Evolutionary conservation across 2,888 invertebrate species (phyloP), one percentile per base, ranked within the genome.

Genomic region (Cheilosia urbana): DNA sequence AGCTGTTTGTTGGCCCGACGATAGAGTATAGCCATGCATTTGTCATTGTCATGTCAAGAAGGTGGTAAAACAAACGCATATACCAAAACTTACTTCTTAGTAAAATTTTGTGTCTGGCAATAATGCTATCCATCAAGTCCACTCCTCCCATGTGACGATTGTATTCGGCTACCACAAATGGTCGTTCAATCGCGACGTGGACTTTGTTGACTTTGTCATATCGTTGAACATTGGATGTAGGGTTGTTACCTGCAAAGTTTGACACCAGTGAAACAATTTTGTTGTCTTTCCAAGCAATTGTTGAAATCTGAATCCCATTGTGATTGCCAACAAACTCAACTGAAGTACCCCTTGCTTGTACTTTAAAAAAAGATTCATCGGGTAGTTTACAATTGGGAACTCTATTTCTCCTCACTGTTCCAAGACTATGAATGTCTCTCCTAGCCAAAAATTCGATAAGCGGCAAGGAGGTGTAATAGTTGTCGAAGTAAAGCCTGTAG

Each of bases 11-110:
- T 34, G 60, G 37, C 65, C 21, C 34, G 51, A 6, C 65, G 49
- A 65, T 49, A 65, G 15, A 34, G 34, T 19, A 65, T n/a, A n/a
- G 19, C 65, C 47, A 63, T n/a, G 63, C 47, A 47, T 63, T 63
- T 47, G 27, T 6, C 63, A 63, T 30, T 7, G 45, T n/a, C n/a
- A n/a, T n/a, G n/a, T n/a, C n/a, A n/a, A n/a, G n/a, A 45, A 62
- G n/a, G 30, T 47, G 49, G 49, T 47, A 49, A 63, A 34, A 47
- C 49, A 62, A 27, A 45, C 63, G 47, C 30, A 30, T 30, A 47
- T 63, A 47, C 63, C 27, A 62, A 62, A 27, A 47, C 30, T 34
- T 47, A 19, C 30, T 63, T 47, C 17, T n/a, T n/a, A n/a, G n/a
- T n/a, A n/a, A n/a, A n/a, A n/a, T n/a, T n/a, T n/a, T n/a, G n/a